phyloP scores from a whole-genome alignment of 2,888 invertebrate species.

The Ceramica pisi region DNA sequence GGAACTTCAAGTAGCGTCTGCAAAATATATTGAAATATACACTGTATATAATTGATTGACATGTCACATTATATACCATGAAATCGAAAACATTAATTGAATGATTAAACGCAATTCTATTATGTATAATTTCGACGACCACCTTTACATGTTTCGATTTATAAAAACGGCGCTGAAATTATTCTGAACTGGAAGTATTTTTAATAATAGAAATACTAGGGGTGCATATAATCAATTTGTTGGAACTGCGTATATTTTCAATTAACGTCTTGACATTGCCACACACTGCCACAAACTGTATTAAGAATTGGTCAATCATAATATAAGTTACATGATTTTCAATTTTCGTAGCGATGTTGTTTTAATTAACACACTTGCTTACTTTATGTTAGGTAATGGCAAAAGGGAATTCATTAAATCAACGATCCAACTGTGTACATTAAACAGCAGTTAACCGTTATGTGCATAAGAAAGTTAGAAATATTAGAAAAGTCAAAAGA shows the following conservation, averaged over 20 bases:
- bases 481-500: not conserved
- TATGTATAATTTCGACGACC: conserved; percentile 51
- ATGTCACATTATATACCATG: conserved; percentile 66
- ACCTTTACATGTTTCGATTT: conserved; percentile 44
- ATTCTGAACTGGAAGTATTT: conserved; percentile 9
- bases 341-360: conserved; percentile 33
- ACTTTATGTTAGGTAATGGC: conserved; percentile 1
- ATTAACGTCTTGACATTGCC: conserved; percentile 52
- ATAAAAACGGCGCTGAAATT: not conserved
- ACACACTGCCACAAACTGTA: conserved; percentile 40
- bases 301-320: conserved; percentile 24
- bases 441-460: not conserved
- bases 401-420: not conserved
- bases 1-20: conserved; percentile 58
- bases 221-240: conserved; percentile 11
- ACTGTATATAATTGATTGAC: conserved; percentile 65
- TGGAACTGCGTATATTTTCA: conserved; percentile 38
- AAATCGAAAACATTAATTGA: conserved; percentile 65
- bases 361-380: conserved; percentile 30
- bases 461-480: not conserved
- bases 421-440: not conserved
- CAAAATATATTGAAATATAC: conserved; percentile 58
- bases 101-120: conserved; percentile 59
- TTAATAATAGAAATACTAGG: not conserved
- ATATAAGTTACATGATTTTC: conserved; percentile 23